These are phyloP conservation scores for Xenus cinereus DNA, from an alignment of 2,113 vertebrate species.

Conservation along the genomic window DNA sequence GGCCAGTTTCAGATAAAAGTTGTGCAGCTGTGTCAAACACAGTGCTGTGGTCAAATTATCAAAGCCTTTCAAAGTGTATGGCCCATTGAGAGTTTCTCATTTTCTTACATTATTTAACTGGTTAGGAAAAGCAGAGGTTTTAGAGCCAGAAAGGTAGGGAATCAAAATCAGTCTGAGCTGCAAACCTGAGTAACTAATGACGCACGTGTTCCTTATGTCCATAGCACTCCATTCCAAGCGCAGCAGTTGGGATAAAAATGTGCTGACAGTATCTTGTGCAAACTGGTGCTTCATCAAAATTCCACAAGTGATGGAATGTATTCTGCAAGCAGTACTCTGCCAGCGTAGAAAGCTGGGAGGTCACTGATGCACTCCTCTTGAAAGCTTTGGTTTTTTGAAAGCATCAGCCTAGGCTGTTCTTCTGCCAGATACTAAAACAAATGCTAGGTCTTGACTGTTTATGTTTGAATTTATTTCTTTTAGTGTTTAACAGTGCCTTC, in stretches of 20 bases:
- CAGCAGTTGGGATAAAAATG: neutral
- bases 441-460: neutral
- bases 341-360: neutral
- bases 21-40: neutral
- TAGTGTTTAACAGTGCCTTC: neutral
- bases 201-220: neutral
- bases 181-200: neutral
- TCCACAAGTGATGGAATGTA: neutral
- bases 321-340: neutral
- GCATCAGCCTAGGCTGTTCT: neutral
- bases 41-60: neutral
- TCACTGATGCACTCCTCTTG: neutral
- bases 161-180: neutral
- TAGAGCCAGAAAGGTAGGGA: neutral
- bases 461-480: neutral
- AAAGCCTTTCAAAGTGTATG: neutral
- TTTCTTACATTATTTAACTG: neutral
- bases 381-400: neutral
- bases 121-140: neutral
- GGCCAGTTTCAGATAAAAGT: neutral
- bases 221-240: neutral
- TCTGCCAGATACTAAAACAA: neutral
- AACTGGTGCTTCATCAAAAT: constrained; percentile 7
- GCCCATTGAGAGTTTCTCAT: neutral
- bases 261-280: neutral